These are phyloP conservation scores for Orchesella flavescens DNA, from an alignment of 2,888 invertebrate species.

Conservation along the genomic window DNA sequence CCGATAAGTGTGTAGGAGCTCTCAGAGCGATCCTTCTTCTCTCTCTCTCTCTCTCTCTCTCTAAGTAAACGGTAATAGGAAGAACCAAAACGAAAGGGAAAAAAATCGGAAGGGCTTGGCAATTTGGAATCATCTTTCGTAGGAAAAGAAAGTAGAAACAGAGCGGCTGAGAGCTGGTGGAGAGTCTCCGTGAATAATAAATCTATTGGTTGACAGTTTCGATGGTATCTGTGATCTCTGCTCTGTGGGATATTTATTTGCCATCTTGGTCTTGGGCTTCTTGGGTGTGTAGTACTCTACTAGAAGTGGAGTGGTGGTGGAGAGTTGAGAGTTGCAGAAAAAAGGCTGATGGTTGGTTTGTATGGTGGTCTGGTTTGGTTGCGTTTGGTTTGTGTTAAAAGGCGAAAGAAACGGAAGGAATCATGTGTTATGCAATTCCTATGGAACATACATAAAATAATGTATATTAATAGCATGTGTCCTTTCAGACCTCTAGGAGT, in stretches of 20 bases:
- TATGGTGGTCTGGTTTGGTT: too few species aligned
- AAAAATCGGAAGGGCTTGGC: conserved; percentile 36
- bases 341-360: neutral
- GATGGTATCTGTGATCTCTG: conserved; percentile 69
- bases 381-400: neutral
- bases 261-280: conserved; percentile 44
- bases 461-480: conserved; percentile 11
- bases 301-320: neutral
- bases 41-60: too few species aligned
- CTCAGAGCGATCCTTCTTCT: conserved; percentile 5
- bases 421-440: conserved; percentile 48
- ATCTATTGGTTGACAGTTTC: conserved; percentile 68
- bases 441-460: neutral
- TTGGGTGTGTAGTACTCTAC: neutral
- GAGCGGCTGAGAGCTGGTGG: neutral
- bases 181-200: conserved; percentile 65
- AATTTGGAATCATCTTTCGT: conserved; percentile 56
- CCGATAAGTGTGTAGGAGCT: conserved; percentile 30
- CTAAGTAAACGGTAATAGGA: conserved; percentile 38
- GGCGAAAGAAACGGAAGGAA: conserved; percentile 26
- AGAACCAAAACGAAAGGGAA: conserved; percentile 20
- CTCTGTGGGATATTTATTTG: conserved; percentile 69
- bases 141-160: neutral
- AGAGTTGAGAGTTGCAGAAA: neutral
- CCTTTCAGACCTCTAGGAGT: conserved; percentile 23